Base-by-base conservation (phyloP, 2,888 invertebrate species). In the Trissoscelio sp. region DNA sequence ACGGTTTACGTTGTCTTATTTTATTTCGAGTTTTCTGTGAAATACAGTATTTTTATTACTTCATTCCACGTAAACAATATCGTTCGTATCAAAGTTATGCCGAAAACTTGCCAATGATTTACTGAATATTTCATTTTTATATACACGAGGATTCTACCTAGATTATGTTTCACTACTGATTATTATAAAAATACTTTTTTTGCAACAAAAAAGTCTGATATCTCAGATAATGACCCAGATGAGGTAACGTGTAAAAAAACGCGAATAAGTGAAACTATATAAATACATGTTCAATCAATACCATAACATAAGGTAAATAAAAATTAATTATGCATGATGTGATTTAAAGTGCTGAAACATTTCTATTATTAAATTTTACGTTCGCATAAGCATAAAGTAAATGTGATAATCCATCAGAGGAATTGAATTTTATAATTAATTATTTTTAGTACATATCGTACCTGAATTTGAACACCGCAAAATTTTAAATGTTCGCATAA, bases 361-460 rank as follows among this genome's bases (percentile, higher is more conserved):
- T 31, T 31, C 7, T 31, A 22, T 53, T 31, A 53, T 16, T 53
- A 53, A 28, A 53, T 31, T 53, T 53, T 16, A 53, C 53, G 53
- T 53, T 31, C 31, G 16, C 11, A 16, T 4, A 18, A 53, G 9
- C 31, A 11, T 11, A 28, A 53, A 5, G 12, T 14, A 24, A 51
- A 12, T 7, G n/a, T 3, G 12, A 12, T 22, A 48, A 24, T 51
- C 12, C 12, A 11, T 1, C 37, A 12, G n/a, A n/a, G 11, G 4
- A 24, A 51, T 51, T n/a, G n/a, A 51, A n/a, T 46, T 46, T 46
- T 46, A 46, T 46, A 46, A 46, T 46, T 46, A 46, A 46, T 46
- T 46, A 46, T 46, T 46, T 46, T n/a, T n/a, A n/a, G n/a, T n/a
- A n/a, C n/a, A n/a, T n/a, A n/a, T n/a, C n/a, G n/a, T n/a, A n/a